These are phyloP conservation scores for Lamproptera curius DNA, from an alignment of 2,888 invertebrate species.

Conservation along the genomic window DNA sequence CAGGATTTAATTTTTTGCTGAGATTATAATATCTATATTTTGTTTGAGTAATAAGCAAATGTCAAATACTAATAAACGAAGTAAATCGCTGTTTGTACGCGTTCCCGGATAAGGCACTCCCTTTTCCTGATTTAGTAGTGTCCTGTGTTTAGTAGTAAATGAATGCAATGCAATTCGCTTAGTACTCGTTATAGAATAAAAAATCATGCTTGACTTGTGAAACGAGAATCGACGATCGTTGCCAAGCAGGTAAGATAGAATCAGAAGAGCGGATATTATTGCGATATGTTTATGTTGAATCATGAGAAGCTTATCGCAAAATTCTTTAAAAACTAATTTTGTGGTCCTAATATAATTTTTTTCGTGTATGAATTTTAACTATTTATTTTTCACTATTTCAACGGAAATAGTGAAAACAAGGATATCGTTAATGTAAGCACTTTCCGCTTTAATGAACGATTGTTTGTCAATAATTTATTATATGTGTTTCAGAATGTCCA, in stretches of 20 bases:
- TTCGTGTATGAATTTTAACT: not conserved
- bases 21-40: too few relatives aligned
- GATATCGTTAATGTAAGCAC: slow-evolving; percentile 3
- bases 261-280: slow-evolving; percentile 4
- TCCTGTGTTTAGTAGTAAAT: slow-evolving; percentile 2
- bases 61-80: slow-evolving; percentile 17
- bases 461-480: slow-evolving; percentile 1
- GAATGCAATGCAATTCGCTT: not conserved
- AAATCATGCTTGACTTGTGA: slow-evolving; percentile 10
- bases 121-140: slow-evolving; percentile 23
- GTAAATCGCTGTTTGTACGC: slow-evolving; percentile 17
- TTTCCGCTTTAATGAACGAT: too few relatives aligned
- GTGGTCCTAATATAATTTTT: not conserved
- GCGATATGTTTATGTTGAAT: slow-evolving; percentile 1
- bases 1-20: too few relatives aligned
- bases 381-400: not conserved
- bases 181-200: not conserved
- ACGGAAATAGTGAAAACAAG: slow-evolving; percentile 13
- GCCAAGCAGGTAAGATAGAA: slow-evolving; percentile 15
- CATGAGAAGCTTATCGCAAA: not conserved
- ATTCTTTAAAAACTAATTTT: too few relatives aligned
- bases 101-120: slow-evolving; percentile 28
- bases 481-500: slow-evolving; percentile 61
- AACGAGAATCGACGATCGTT: not conserved
- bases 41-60: too few relatives aligned